Percentiles rank a stretch among this genome's conserved stretches.
Conservation (phyloP, 2,113 vertebrate species). For the Dipodomys merriami region DNA sequence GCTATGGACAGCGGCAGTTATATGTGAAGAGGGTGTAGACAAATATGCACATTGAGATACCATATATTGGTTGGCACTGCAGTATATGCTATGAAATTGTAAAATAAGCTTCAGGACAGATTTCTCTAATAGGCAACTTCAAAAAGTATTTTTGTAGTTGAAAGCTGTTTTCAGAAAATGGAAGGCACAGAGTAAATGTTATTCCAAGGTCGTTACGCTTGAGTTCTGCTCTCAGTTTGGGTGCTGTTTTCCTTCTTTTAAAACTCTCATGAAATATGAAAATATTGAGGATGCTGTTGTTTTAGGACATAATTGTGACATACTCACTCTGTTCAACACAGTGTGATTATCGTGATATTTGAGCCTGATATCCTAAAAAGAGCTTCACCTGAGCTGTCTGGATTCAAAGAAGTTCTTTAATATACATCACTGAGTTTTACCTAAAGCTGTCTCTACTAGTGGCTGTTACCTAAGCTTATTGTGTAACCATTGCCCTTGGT, state of each 20-base stretch:
- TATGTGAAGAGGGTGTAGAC: neutral
- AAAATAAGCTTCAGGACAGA: constrained; percentile 66
- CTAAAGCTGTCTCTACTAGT: neutral
- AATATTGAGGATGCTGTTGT: neutral
- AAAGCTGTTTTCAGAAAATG: constrained; percentile 73
- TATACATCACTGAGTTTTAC: constrained; percentile 13
- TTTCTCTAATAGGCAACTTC: constrained; percentile 65
- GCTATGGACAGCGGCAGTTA: neutral
- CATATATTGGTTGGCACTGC: neutral
- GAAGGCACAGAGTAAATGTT: constrained; percentile 55
- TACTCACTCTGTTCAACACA: neutral
- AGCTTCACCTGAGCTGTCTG: constrained; percentile 14
- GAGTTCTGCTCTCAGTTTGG: constrained; percentile 30
- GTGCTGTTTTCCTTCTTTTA: neutral
- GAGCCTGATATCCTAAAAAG: neutral
- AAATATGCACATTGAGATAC: neutral
- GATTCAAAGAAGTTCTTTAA: constrained; percentile 28
- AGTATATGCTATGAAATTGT: constrained; percentile 32
- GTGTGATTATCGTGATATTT: neutral
- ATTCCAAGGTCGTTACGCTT: constrained; percentile 55
- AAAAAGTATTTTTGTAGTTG: constrained; percentile 63
- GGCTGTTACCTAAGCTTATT: constrained; percentile 59
- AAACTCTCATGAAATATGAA: constrained; percentile 15
- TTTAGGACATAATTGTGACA: neutral
- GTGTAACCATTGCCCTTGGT: constrained; percentile 68